A percentile compares a stretch with the other conserved stretches of the same genome.
Evolutionary conservation across 1,140 invertebrate species (phyloP).

Genomic region (Drosophila lini): DNA sequence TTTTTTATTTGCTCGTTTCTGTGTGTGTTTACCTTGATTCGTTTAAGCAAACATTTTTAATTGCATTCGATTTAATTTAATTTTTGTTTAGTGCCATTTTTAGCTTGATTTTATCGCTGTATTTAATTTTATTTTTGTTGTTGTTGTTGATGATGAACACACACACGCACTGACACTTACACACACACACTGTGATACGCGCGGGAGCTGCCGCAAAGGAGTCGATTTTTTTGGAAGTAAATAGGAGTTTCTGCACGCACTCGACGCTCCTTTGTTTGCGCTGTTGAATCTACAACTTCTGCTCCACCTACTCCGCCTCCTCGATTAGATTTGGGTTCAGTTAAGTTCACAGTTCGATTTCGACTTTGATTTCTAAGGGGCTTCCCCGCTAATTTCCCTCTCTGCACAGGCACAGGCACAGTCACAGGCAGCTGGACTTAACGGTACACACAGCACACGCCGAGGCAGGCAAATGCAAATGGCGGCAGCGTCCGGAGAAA

Average conservation of each 20-base stretch:
- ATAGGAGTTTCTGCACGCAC: conserved; percentile 35
- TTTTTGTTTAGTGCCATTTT: conserved; percentile 28
- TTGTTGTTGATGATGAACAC: conserved; percentile 66
- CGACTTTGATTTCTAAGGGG: conserved; percentile 17
- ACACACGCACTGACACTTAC: conserved; percentile 50
- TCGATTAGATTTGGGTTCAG: conserved; percentile 25
- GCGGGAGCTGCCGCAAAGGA: conserved; percentile 43
- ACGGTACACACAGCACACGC: conserved; percentile 75
- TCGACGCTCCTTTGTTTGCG: conserved; percentile 32
- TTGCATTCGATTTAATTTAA: conserved; percentile 37
- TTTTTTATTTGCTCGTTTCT: conserved; percentile 14
- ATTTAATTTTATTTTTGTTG: conserved; percentile 14
- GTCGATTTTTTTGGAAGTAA: conserved; percentile 25
- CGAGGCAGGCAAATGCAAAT: conserved; percentile 57
- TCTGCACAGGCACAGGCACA: conserved; percentile 27
- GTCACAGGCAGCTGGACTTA: conserved; percentile 65
- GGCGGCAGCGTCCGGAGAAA: conserved; percentile 66
- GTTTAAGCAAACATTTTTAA: conserved; percentile 55
- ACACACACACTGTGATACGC: conserved; percentile 41
- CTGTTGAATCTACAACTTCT: conserved; percentile 16
- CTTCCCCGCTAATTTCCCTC: conserved; percentile 36
- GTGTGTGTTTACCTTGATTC: conserved; percentile 47
- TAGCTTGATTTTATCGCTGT: background rate
- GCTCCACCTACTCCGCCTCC: background rate
- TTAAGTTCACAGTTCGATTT: conserved; percentile 16